Base-by-base conservation (phyloP, 23 tunicate genomes). In the Styela plicata region DNA sequence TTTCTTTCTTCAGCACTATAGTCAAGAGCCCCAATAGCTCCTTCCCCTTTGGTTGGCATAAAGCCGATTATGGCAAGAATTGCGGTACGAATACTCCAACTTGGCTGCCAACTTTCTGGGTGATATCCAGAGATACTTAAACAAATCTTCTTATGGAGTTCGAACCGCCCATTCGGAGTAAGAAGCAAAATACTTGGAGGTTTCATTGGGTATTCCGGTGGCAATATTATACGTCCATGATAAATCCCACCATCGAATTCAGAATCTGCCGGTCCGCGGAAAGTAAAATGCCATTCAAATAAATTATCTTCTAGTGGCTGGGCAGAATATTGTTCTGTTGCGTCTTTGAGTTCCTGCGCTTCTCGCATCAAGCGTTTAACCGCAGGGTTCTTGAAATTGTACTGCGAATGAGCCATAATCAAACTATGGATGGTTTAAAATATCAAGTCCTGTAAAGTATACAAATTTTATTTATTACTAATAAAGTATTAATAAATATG, bases 271-370 rank as follows among this genome's bases (percentile, higher is more conserved):
- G 99, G 99, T 25, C 99, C 99, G 1, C 99, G 88, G 67, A 91
- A 86, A 1, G 99, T 96, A 70, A 96, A 96, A 82, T 96, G 99
- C 99, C 99, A 96, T 74, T 96, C 99, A 77, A 91, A 96, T 34
- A 96, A 52, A 84, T 96, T 96, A 53, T 96, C 99, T 20, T 96
- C 99, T 17, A 96, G 82, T 24, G 99, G 99, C 32, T 85, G 90
- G 29, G 99, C 99, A 29, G 83, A 65, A 82, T 96, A 96, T 22
- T 96, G 93, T 16, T 63, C 29, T 10, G 99, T 96, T 0, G 99
- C 85, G 28, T 91, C 88, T 10, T 66, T 63, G 7, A 96, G 63
- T 78, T 96, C 99, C 31, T 78, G 85, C 20, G 99, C 99, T 75
- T 96, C 99, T 53, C 84, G 67, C 97, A 96, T 87, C 75, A 96